phyloP scores from a whole-genome alignment of 2,888 invertebrate genomes.

The Stenoptilia bipunctidactyla region DNA sequence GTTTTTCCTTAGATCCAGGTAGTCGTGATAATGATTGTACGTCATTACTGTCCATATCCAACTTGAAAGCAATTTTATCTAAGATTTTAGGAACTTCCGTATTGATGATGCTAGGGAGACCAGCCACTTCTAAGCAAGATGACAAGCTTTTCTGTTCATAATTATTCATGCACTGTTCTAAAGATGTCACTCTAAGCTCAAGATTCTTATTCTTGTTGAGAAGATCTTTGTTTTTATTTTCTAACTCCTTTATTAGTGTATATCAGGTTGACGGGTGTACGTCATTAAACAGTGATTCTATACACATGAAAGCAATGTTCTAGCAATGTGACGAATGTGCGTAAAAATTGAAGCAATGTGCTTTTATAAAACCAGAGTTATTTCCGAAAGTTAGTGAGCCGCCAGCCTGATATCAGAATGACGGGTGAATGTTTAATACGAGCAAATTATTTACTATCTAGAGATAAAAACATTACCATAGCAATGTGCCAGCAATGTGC shows the following conservation, averaged over 20 bases:
- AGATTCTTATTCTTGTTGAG: slow-evolving; percentile 17
- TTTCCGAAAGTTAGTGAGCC: too few relatives aligned
- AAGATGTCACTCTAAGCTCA: slow-evolving; percentile 2
- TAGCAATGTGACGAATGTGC: too few relatives aligned
- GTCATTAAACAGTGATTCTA: too few relatives aligned
- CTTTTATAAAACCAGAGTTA: too few relatives aligned
- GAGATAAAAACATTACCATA: too few relatives aligned
- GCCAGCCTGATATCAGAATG: too few relatives aligned
- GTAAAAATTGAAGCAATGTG: too few relatives aligned
- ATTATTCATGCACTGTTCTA: slow-evolving; percentile 10
- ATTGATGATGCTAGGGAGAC: slow-evolving; percentile 6
- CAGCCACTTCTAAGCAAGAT: slow-evolving; percentile 8
- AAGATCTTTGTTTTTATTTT: slow-evolving; percentile 14
- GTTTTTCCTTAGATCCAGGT: slow-evolving; percentile 11
- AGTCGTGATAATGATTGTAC: slow-evolving; percentile 5
- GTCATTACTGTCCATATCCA: slow-evolving; percentile 9
- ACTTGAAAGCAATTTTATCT: slow-evolving; percentile 11
- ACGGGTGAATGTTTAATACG: too few relatives aligned
- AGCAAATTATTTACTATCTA: too few relatives aligned
- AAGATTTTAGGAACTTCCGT: slow-evolving; percentile 4
- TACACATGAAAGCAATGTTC: too few relatives aligned
- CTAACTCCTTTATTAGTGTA: slow-evolving; percentile 13
- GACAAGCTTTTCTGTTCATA: slow-evolving; percentile 14
- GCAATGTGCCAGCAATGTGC: too few relatives aligned
- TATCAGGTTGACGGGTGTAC: too few relatives aligned